Conservation (phyloP, 2,113 vertebrate genomes). For the Nothocercus nigrocapillus region DNA sequence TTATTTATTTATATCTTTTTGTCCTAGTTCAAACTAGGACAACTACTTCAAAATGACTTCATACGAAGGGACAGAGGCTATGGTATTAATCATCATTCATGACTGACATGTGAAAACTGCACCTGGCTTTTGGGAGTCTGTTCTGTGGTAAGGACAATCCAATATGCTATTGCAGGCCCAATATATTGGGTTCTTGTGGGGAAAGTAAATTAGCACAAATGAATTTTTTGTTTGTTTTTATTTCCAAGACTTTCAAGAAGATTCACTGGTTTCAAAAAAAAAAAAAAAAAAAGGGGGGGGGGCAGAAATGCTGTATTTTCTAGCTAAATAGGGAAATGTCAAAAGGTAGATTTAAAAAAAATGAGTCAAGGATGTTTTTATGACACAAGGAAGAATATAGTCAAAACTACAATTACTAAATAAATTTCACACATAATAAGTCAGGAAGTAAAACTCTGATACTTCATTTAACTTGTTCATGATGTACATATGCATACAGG, state of each 20-base stretch:
- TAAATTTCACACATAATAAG: neutral
- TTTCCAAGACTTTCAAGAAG: neutral
- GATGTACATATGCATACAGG: neutral
- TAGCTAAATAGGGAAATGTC: neutral
- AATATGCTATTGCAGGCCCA: neutral
- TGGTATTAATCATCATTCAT: neutral
- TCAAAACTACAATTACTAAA: neutral
- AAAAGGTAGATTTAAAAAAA: neutral
- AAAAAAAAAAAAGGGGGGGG: too few relatives aligned
- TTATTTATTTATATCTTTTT: neutral
- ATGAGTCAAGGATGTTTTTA: neutral
- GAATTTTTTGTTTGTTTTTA: neutral
- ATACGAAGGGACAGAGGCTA: neutral
- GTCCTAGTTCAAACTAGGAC: neutral
- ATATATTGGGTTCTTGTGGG: neutral
- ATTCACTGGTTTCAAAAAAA: neutral
- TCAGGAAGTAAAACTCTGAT: neutral
- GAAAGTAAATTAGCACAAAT: neutral
- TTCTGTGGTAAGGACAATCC: neutral
- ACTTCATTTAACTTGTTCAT: neutral
- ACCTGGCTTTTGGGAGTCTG: neutral
- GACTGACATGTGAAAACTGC: fast-evolving
- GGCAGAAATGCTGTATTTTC: too few relatives aligned
- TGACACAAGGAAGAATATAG: neutral
- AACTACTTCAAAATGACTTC: neutral